Evolutionary conservation across 2,888 invertebrate species (phyloP).

Genomic region (Caenorhabditis macrosperma): DNA sequence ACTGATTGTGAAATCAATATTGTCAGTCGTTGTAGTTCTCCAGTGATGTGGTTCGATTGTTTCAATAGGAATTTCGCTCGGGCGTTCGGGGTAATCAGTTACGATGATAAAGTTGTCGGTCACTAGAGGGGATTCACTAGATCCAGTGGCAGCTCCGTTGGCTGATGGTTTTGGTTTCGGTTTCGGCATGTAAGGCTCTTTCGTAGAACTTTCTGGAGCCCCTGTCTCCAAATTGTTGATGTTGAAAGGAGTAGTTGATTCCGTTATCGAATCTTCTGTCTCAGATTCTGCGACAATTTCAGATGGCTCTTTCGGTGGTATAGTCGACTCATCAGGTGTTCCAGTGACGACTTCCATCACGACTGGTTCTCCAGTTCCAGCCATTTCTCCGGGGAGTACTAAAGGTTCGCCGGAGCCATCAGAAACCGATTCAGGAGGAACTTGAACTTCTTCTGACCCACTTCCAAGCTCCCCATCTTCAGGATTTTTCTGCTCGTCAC

Average conservation of each 20-base stretch:
- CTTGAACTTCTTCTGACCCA: neutral
- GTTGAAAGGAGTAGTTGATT: constrained; percentile 30
- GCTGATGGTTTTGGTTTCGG: constrained; percentile 18
- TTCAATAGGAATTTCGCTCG: constrained; percentile 29
- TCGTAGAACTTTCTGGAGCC: constrained; percentile 32
- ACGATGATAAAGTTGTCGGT: neutral
- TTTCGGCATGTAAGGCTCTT: constrained; percentile 48
- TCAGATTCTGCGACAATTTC: constrained; percentile 5
- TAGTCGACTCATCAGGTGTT: constrained; percentile 25
- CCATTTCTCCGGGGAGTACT: neutral
- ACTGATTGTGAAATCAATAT: constrained; percentile 34
- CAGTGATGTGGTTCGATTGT: constrained; percentile 39
- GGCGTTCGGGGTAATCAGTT: neutral
- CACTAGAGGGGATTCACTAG: neutral
- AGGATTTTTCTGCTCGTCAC: neutral
- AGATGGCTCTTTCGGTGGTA: constrained; percentile 26
- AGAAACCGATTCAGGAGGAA: neutral
- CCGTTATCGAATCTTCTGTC: neutral
- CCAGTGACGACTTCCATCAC: constrained; percentile 17
- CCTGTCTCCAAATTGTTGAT: constrained; percentile 34
- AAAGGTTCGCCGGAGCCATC: constrained; percentile 2
- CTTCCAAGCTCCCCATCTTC: too few relatives aligned
- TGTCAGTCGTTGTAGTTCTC: constrained; percentile 27
- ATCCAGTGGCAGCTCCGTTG: neutral
- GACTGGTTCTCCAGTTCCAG: neutral